These are phyloP conservation scores for Crocallis elinguaria DNA, from an alignment of 2,888 invertebrate species.

Conservation along the genomic window DNA sequence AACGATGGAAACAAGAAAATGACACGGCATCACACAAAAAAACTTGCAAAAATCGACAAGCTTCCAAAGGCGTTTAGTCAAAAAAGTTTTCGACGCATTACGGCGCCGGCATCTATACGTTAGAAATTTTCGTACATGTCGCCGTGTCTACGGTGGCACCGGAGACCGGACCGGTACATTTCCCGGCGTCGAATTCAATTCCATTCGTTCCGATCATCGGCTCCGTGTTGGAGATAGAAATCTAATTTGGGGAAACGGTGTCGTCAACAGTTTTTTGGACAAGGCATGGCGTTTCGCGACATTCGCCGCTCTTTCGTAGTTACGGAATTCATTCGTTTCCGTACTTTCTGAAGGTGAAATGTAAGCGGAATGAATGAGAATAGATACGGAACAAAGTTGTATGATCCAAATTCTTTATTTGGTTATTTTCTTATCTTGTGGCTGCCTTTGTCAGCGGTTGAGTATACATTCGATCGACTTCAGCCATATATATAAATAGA, in stretches of 20 bases:
- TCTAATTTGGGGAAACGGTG: slow-evolving; percentile 60
- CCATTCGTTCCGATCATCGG: slow-evolving; percentile 64
- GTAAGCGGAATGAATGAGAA: slow-evolving; percentile 21
- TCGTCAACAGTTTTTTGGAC: slow-evolving; percentile 61
- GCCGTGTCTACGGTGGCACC: slow-evolving; percentile 25
- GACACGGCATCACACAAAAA: too few species aligned
- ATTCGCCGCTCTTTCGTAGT: slow-evolving; percentile 17
- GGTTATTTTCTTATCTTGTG: slow-evolving; percentile 21
- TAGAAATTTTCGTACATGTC: slow-evolving; percentile 28
- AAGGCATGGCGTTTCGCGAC: slow-evolving; percentile 45
- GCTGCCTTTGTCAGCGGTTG: slow-evolving; percentile 14
- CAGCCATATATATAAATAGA: not conserved
- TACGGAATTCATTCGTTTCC: slow-evolving; percentile 16
- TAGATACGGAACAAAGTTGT: slow-evolving; percentile 16
- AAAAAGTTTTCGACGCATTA: not conserved
- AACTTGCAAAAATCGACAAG: too few species aligned
- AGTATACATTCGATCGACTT: not conserved
- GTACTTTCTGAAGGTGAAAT: slow-evolving; percentile 20
- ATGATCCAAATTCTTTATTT: slow-evolving; percentile 21
- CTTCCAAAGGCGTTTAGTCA: not conserved
- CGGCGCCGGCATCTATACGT: not conserved
- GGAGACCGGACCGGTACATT: slow-evolving; percentile 39
- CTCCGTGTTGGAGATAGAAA: slow-evolving; percentile 60
- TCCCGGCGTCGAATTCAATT: slow-evolving; percentile 59
- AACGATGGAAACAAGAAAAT: too few species aligned